Conservation (phyloP, 1,140 invertebrate species). For the Laupala kohalensis region DNA sequence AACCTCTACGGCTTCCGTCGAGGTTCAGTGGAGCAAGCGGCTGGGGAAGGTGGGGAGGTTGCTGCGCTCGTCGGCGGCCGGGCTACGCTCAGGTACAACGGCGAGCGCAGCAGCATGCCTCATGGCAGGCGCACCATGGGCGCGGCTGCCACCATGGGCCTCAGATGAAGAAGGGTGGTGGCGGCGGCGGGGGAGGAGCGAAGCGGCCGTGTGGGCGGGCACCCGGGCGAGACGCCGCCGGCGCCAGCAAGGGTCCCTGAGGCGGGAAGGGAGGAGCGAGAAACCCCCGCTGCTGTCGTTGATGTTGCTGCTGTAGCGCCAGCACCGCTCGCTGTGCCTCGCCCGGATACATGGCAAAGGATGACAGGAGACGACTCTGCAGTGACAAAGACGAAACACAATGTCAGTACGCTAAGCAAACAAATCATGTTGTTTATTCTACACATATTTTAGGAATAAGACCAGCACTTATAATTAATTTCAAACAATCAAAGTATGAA, state of each 20-base stretch:
- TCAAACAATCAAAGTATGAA: no score
- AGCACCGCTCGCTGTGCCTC: background rate
- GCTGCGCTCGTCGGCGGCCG: background rate
- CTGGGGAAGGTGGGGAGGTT: no score
- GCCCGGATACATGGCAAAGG: background rate
- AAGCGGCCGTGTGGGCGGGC: background rate
- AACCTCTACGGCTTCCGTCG: no score
- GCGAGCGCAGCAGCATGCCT: background rate
- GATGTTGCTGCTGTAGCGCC: background rate
- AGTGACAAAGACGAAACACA: no score
- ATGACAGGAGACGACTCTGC: background rate
- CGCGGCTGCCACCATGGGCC: background rate
- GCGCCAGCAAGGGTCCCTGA: background rate
- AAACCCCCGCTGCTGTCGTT: background rate
- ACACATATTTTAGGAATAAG: no score
- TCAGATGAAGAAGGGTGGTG: background rate
- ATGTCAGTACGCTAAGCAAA: no score
- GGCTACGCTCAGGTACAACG: background rate
- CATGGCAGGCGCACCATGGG: background rate
- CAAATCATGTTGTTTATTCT: no score
- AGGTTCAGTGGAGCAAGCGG: no score
- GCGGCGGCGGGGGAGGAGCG: no score
- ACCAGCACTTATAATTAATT: no score
- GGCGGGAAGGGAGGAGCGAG: background rate
- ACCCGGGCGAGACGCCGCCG: no score